Base-by-base conservation (phyloP, 2,113 vertebrate species). In the Heterochromis multidens region DNA sequence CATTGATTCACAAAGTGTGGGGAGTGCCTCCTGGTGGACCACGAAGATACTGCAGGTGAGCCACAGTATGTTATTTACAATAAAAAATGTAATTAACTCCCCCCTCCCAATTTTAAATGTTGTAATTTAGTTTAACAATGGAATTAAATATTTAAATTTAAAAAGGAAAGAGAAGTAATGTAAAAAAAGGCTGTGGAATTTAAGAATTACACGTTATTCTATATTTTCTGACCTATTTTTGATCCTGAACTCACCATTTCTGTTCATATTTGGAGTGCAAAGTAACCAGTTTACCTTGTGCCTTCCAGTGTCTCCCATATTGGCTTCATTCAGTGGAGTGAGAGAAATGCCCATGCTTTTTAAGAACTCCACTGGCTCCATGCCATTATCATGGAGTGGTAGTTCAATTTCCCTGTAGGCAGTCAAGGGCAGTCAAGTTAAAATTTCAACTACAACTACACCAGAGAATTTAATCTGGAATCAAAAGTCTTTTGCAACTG, bases 271-370 rank as follows among this genome's bases (percentile, higher is more conserved):
- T 72, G 2, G 67, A 72, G 27, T 29, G 6, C 25, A 52, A 29
- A 72, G 17, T 52, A 72, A 57, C 1, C 19, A 19, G 40, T 70
- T 10, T 84, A 94, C 92, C 93, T 85, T 94, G 8, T 49, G 85
- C 72, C 57, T 72, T 49, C 61, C 61, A 9, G 5, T 3, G 3
- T 77, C 72, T 65, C 89, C 85, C 27, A 62, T 70, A 25, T 77
- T 74, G 14, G 91, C 83, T 2, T 97, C 95, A 3, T 91, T 92
- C 25, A 96, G 86, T 3, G 95, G 94, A 6, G 94, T 95, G n/a
- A 97, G 94, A 46, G 96, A 95, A 88, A 97, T 96, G 59, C 96
- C 96, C 95, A 97, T 97, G 91, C 95, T 96, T 78, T 95, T 97
- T 80, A 97, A 86, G 88, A 97, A 96, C 93, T 97, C 96, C 33